phyloP scores from a whole-genome alignment of 2,797 vertebrate genomes.

The Sebastiscus tertius region DNA sequence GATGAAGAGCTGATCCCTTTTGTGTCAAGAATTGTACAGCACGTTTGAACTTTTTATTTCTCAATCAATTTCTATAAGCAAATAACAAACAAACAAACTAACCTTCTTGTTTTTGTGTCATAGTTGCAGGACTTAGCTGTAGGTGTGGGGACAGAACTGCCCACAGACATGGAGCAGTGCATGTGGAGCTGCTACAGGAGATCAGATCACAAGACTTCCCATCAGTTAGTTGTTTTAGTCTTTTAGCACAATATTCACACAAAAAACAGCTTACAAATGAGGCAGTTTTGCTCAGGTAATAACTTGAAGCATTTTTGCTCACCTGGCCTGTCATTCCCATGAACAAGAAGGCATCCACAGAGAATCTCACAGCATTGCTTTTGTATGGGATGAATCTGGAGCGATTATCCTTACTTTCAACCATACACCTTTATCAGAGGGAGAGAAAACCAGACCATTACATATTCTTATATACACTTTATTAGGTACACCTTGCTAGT shows the following conservation, averaged over 20 bases:
- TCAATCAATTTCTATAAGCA: background rate
- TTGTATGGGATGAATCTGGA: conserved; percentile 73
- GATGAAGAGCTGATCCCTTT: background rate
- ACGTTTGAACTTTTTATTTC: background rate
- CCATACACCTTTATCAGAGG: conserved; percentile 73
- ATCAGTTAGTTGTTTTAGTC: background rate
- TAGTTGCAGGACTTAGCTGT: conserved; percentile 81
- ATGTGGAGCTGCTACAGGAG: conserved; percentile 74
- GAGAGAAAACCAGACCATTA: background rate
- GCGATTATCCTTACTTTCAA: conserved; percentile 63
- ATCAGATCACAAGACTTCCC: background rate
- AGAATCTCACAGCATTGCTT: conserved; percentile 72
- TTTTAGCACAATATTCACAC: background rate
- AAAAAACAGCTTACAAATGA: background rate
- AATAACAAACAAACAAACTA: background rate
- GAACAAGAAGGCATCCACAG: conserved; percentile 77
- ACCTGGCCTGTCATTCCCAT: conserved; percentile 64
- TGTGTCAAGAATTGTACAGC: background rate
- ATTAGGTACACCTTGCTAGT: too few relatives aligned
- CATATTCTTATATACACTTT: too few relatives aligned
- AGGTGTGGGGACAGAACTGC: conserved; percentile 43
- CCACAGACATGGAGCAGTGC: conserved; percentile 78
- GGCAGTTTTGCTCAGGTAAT: background rate
- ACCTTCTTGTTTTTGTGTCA: conserved; percentile 61
- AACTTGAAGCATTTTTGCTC: background rate